A percentile compares a stretch with the other conserved stretches of the same genome.
Evolutionary conservation across 2,113 vertebrate species (phyloP).

Genomic region (Ptyas mucosa): DNA sequence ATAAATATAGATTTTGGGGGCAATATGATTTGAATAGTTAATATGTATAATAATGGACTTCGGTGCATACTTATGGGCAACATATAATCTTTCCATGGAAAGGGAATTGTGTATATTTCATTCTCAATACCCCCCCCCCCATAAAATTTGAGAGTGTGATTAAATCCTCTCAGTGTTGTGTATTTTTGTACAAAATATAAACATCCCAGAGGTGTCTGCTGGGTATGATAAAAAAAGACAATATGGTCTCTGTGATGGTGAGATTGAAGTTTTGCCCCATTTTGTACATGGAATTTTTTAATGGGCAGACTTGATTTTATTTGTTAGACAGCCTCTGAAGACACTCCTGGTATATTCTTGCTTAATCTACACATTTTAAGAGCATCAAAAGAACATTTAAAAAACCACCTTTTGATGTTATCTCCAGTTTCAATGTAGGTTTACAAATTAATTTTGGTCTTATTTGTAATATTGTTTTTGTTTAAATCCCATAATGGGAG

Average conservation of each 20-base stretch:
- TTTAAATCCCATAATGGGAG: background rate
- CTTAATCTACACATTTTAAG: background rate
- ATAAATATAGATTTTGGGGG: background rate
- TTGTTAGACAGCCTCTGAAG: background rate
- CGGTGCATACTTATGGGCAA: background rate
- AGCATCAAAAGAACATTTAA: background rate
- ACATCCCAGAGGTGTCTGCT: background rate
- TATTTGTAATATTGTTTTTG: background rate
- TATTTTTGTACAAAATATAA: background rate
- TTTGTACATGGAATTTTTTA: background rate
- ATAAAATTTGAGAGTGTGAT: too few species aligned
- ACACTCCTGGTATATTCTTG: background rate
- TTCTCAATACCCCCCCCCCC: too few species aligned
- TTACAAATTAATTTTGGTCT: background rate
- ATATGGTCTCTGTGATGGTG: background rate
- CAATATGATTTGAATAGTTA: background rate
- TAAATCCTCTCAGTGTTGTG: background rate
- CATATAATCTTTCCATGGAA: background rate
- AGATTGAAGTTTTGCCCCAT: background rate
- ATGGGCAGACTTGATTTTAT: background rate
- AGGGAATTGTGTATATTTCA: background rate
- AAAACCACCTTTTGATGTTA: background rate
- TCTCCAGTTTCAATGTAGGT: background rate
- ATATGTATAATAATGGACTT: background rate
- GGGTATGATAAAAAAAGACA: background rate